Base-by-base conservation (phyloP, 2,888 invertebrate species). In the Lysandra coridon region DNA sequence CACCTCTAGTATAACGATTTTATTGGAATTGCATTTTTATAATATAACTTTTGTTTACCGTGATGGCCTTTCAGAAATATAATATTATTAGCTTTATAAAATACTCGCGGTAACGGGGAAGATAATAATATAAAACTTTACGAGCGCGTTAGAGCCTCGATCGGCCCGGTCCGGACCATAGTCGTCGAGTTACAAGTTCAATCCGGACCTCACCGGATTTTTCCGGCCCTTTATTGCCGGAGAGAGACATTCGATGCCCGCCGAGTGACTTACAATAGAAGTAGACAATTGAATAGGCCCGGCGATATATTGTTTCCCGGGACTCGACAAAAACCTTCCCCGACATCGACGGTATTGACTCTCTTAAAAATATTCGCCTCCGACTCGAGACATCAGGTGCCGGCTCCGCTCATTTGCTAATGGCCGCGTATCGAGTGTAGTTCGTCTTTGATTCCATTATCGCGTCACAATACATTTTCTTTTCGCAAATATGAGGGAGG, bases 261-360 rank as follows among this genome's bases (percentile, higher is more conserved):
- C 49, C n/a, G 73, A 78, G 53, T 73, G 73, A 53, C n/a, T 53
- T 33, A 78, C 73, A 78, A 49, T 73, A 33, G n/a, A 69, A 53
- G 69, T 33, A 73, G 78, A 74, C 23, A 23, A 23, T 74, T 74
- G 74, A 44, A 74, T 74, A 44, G 44, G 10, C 44, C 40, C n/a
- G 44, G 74, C 44, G 44, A 40, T n/a, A 14, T 74, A 44, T 74
- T 74, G 44, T 74, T 74, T 44, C 44, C 23, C 74, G 74, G 69
- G 14, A 17, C 33, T 33, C 14, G 69, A 69, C 69, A 69, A 69
- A 64, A 69, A 33, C 69, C 69, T 69, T 17, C 33, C 33, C 4
- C 33, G 14, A 17, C 33, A 2, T 5, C 14, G 14, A 37, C 33
- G 1, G 37, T 69, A 69, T 69, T 37, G 69, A 37, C 69, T 64